phyloP scores from a whole-genome alignment of 2,888 invertebrate genomes.

The Holacanthella duospinosa region DNA sequence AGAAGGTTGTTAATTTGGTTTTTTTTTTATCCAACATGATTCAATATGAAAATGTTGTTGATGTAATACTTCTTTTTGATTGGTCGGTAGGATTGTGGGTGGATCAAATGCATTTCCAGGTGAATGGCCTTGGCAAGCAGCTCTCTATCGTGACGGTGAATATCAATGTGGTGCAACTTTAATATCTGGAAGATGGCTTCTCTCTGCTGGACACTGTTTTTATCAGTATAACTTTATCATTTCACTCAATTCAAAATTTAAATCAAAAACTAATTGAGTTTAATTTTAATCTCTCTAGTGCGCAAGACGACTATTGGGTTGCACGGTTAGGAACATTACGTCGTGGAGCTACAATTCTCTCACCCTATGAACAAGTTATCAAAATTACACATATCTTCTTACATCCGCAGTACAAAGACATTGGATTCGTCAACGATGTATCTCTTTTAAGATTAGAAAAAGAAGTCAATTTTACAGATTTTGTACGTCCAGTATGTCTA shows the following conservation, averaged over 20 bases:
- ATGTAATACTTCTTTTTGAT: conserved; percentile 4
- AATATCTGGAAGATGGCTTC: conserved; percentile 58
- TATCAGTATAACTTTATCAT: conserved; percentile 53
- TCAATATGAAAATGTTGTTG: background rate
- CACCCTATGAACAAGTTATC: conserved; percentile 62
- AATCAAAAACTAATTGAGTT: background rate
- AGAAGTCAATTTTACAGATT: conserved; percentile 51
- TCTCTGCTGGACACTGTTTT: conserved; percentile 72
- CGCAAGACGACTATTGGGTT: conserved; percentile 65
- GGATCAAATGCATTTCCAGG: conserved; percentile 65
- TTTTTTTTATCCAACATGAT: background rate
- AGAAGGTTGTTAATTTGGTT: conserved; percentile 26
- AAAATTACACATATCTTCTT: conserved; percentile 55
- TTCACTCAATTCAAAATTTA: background rate
- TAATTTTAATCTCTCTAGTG: conserved; percentile 46
- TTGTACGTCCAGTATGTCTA: conserved; percentile 54
- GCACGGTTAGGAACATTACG: conserved; percentile 65
- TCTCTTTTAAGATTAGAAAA: conserved; percentile 55
- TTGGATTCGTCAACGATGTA: conserved; percentile 68
- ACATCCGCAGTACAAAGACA: conserved; percentile 63
- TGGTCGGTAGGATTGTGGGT: conserved; percentile 58
- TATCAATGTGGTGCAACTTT: conserved; percentile 73
- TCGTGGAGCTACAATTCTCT: conserved; percentile 59
- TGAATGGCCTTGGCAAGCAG: conserved; percentile 74
- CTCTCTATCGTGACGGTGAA: conserved; percentile 70